Evolutionary conservation across 2,797 vertebrate species (phyloP).

Genomic region (Forpus xanthops): DNA sequence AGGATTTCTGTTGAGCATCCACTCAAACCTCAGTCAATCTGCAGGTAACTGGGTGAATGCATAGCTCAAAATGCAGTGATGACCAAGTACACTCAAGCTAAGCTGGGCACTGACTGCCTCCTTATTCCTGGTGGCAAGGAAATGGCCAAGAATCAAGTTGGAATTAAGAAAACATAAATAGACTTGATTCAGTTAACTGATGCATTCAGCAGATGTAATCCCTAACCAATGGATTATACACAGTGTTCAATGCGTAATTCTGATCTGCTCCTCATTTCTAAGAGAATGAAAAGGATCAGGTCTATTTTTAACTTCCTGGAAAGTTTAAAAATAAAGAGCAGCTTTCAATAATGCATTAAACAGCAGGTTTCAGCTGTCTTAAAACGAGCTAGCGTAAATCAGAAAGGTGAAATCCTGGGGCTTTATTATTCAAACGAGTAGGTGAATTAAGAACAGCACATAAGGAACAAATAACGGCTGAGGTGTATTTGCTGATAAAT

Average conservation of each 20-base stretch:
- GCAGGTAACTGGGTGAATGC: background rate
- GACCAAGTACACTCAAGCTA: background rate
- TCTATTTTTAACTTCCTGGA: conserved; percentile 65
- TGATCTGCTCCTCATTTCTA: conserved; percentile 39
- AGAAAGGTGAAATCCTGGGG: background rate
- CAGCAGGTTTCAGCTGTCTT: conserved; percentile 2
- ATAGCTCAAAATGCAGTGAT: background rate
- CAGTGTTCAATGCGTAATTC: conserved; percentile 26
- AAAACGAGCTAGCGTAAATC: background rate
- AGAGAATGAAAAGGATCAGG: conserved; percentile 41
- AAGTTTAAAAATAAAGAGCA: conserved; percentile 64
- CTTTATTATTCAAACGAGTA: background rate
- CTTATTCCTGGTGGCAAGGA: background rate
- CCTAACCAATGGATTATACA: conserved; percentile 57
- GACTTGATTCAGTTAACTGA: background rate
- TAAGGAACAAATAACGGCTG: background rate
- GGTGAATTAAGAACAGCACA: background rate
- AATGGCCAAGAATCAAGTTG: background rate
- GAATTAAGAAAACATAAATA: background rate
- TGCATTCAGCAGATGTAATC: conserved; percentile 34
- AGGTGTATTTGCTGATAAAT: background rate
- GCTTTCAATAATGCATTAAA: conserved; percentile 47
- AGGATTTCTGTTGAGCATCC: background rate
- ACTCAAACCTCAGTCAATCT: background rate
- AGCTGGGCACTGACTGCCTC: background rate